These are phyloP conservation scores for Microhierax caerulescens DNA, from an alignment of 2,797 vertebrate genomes.

Conservation along the genomic window DNA sequence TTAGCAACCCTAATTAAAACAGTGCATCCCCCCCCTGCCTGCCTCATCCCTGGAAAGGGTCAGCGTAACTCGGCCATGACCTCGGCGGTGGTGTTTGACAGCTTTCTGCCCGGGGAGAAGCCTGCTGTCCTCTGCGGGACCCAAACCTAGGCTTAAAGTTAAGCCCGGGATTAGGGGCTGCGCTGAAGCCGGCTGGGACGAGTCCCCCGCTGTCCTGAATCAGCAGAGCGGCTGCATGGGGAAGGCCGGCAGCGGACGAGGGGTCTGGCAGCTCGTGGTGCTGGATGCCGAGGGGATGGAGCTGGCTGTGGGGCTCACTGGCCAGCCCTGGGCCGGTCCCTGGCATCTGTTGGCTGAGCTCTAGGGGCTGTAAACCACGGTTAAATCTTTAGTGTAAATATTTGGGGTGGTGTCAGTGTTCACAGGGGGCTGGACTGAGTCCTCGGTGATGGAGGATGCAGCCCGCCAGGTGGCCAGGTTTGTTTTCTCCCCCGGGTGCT, in stretches of 20 bases:
- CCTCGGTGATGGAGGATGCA: background rate
- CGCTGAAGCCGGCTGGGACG: background rate
- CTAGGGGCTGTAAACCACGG: background rate
- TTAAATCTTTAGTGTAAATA: background rate
- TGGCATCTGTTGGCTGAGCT: background rate
- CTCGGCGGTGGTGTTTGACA: background rate
- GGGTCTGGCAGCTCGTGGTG: rapidly evolving
- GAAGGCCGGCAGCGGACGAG: rapidly evolving
- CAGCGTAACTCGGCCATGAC: background rate
- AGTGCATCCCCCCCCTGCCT: rapidly evolving
- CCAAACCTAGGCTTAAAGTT: background rate
- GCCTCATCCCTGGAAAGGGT: background rate
- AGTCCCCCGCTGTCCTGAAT: background rate
- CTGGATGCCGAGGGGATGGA: background rate
- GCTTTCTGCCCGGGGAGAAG: background rate
- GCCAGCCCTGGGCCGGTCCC: background rate
- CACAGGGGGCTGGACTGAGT: background rate
- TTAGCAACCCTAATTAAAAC: background rate
- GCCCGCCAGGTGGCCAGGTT: background rate
- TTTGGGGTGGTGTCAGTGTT: background rate
- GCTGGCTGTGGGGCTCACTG: background rate
- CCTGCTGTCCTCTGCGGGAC: background rate
- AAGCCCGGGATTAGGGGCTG: conserved; percentile 26
- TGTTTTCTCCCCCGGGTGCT: background rate
- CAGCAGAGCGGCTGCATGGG: background rate